phyloP scores from a whole-genome alignment of 92 coral and sea anemone genomes.

The Heteractis magnifica region DNA sequence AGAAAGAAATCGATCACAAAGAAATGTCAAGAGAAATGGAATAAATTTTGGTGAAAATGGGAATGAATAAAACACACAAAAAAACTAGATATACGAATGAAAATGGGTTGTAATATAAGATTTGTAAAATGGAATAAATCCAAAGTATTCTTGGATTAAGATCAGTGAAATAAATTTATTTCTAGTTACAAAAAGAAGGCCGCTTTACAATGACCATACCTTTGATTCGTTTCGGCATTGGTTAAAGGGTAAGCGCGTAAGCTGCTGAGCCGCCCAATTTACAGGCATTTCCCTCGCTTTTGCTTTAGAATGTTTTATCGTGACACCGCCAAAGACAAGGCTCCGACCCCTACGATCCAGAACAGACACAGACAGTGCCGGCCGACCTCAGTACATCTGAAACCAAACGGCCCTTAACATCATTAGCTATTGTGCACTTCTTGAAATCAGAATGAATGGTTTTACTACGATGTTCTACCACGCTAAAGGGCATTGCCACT shows the following conservation, averaged over 20 bases:
- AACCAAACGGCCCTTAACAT: constrained; percentile 16
- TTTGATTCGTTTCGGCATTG: not conserved
- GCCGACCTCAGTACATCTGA: not conserved
- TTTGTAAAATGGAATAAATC: not conserved
- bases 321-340: constrained; percentile 14
- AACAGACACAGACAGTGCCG: constrained; percentile 1
- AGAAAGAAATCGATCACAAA: too few relatives aligned
- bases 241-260: not conserved
- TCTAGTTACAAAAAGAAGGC: not conserved
- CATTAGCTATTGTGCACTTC: constrained; percentile 22
- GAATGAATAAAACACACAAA: too few relatives aligned
- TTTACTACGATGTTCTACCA: not conserved
- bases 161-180: not conserved
- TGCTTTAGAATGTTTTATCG: not conserved
- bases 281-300: not conserved
- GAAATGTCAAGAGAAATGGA: too few relatives aligned
- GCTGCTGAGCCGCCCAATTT: constrained; percentile 5
- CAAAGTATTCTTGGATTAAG: not conserved
- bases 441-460: constrained; percentile 18
- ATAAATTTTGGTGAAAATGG: not conserved
- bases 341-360: constrained; percentile 7
- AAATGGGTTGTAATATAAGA: not conserved
- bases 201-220: not conserved
- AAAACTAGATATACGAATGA: not conserved
- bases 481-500: not conserved